Evolutionary conservation across 2,113 vertebrate species (phyloP).

Genomic region (Colius striatus): DNA sequence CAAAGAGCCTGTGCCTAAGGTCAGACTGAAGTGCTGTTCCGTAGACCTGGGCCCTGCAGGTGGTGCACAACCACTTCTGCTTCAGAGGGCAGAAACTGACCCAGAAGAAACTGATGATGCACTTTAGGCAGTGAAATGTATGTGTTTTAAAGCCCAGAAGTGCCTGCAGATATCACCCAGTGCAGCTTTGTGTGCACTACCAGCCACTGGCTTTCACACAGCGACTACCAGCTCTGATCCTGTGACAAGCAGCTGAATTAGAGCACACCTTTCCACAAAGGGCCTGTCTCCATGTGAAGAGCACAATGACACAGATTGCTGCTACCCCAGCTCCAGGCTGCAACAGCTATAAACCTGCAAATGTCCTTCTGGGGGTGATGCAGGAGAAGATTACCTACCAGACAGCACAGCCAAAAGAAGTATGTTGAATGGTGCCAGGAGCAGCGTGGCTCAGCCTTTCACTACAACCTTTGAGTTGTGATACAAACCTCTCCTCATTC

Average conservation of each 20-base stretch:
- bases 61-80: not conserved
- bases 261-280: not conserved
- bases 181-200: not conserved
- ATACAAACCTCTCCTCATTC: not conserved
- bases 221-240: not conserved
- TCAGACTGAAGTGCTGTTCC: not conserved
- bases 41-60: not conserved
- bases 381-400: not conserved
- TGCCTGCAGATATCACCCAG: not conserved
- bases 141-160: not conserved
- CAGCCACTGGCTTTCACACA: not conserved
- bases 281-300: not conserved
- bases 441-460: not conserved
- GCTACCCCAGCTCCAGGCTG: not conserved
- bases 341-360: not conserved
- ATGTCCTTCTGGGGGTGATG: not conserved
- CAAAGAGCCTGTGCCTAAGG: not conserved
- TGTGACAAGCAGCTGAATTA: not conserved
- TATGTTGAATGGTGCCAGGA: accelerated
- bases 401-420: not conserved
- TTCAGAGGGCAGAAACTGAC: not conserved
- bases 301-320: not conserved
- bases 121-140: accelerated
- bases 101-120: not conserved
- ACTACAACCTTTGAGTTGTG: not conserved